Percentiles rank a stretch among this genome's conserved stretches.
Conservation (phyloP, 2,888 invertebrate genomes). For the Blera fallax region DNA sequence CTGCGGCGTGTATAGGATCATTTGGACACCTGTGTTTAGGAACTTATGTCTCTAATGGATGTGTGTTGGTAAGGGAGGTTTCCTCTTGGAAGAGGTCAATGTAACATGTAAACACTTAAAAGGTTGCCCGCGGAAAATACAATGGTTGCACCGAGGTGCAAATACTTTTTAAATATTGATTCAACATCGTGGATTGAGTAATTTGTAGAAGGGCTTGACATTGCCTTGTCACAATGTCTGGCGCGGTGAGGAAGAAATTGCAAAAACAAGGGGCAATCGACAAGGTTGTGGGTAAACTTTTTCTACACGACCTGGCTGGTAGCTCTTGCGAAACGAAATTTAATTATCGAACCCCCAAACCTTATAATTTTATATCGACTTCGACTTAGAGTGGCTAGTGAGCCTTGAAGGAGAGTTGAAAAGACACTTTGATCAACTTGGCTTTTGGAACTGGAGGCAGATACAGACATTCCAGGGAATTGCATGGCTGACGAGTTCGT, state of each 20-base stretch:
- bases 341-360: not conserved
- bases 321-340: not conserved
- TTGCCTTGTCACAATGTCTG: conserved; percentile 15
- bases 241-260: not conserved
- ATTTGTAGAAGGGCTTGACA: conserved; percentile 23
- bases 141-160: conserved; percentile 13
- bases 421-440: too few relatives aligned
- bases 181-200: conserved; percentile 7
- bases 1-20: conserved; percentile 54
- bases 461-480: too few relatives aligned
- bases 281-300: not conserved
- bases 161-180: conserved; percentile 56
- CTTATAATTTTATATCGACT: too few relatives aligned
- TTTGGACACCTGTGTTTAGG: conserved; percentile 41
- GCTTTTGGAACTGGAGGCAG: too few relatives aligned
- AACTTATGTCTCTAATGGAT: conserved; percentile 42
- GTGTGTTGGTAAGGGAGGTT: not conserved
- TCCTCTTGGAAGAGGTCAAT: conserved; percentile 62
- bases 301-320: not conserved
- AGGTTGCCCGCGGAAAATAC: conserved; percentile 52
- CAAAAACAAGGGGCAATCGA: not conserved
- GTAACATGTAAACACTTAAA: conserved; percentile 67
- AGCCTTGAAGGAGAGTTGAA: too few relatives aligned
- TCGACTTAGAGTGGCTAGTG: too few relatives aligned
- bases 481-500: too few relatives aligned